Evolutionary conservation across 2,113 vertebrate species (phyloP).

Genomic region (Gorsachius goisagi): DNA sequence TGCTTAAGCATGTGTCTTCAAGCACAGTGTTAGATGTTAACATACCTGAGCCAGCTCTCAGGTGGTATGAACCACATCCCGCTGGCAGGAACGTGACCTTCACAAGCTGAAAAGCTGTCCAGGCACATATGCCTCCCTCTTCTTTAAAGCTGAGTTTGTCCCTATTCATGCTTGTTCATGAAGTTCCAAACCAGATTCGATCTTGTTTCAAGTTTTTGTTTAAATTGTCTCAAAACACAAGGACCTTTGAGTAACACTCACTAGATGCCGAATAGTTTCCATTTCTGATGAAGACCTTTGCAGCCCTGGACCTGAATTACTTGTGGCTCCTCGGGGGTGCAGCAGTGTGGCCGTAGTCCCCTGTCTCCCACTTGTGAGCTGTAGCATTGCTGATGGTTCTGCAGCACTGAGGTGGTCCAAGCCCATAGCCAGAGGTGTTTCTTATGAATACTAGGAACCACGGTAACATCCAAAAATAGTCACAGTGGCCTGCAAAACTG

Average conservation of each 20-base stretch:
- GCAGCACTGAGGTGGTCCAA: not conserved
- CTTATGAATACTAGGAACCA: not conserved
- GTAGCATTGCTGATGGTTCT: not conserved
- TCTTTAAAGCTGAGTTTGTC: not conserved
- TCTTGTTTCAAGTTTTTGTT: not conserved
- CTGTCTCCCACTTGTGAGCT: not conserved
- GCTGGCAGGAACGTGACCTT: not conserved
- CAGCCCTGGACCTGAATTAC: not conserved
- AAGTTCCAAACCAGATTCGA: not conserved
- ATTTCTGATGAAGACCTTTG: not conserved
- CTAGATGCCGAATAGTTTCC: not conserved
- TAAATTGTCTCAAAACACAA: not conserved
- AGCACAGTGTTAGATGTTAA: not conserved
- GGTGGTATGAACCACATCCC: not conserved
- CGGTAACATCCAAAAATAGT: not conserved
- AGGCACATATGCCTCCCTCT: not conserved
- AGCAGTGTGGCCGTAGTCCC: not conserved
- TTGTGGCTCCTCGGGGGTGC: not conserved
- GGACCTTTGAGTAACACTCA: not conserved
- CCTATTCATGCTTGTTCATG: not conserved
- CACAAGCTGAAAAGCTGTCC: not conserved
- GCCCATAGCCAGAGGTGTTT: not conserved
- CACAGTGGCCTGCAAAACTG: not conserved
- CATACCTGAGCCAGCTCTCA: not conserved
- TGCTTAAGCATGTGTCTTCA: slow-evolving; percentile 28